Conservation (phyloP, 2,797 vertebrate genomes). For the Galaxias olidus region DNA sequence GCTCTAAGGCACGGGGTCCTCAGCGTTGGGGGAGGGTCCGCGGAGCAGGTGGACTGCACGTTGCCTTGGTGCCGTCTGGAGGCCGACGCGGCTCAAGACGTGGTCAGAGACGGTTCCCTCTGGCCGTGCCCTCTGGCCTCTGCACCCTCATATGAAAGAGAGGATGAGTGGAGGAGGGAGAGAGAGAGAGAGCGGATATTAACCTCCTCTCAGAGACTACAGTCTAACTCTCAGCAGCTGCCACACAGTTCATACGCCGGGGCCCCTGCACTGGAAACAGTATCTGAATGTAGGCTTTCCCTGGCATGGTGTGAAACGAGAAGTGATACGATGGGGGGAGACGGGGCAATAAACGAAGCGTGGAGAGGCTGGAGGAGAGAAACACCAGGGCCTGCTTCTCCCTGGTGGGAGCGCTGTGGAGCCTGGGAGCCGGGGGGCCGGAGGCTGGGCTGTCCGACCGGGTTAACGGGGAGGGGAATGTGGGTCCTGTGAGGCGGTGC, state of each 20-base stretch:
- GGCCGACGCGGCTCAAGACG: constrained; percentile 43
- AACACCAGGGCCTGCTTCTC: constrained; percentile 29
- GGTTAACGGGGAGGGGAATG: neutral
- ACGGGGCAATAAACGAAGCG: constrained; percentile 45
- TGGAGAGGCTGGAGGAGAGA: constrained; percentile 26
- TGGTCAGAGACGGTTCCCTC: constrained; percentile 42
- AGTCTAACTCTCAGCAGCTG: constrained; percentile 67
- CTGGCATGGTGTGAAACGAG: constrained; percentile 23
- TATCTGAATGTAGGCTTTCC: constrained; percentile 57
- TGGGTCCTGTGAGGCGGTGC: constrained; percentile 8
- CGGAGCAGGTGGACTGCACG: constrained; percentile 38
- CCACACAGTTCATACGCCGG: constrained; percentile 55
- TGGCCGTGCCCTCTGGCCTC: constrained; percentile 34
- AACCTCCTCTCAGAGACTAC: constrained; percentile 37
- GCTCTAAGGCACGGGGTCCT: no score
- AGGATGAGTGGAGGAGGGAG: constrained; percentile 38
- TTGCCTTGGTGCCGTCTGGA: constrained; percentile 54
- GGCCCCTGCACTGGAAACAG: constrained; percentile 52
- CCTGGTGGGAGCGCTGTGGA: constrained; percentile 28
- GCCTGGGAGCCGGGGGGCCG: constrained; percentile 8
- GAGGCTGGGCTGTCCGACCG: constrained; percentile 2
- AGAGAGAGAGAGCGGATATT: constrained; percentile 45
- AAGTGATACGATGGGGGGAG: constrained; percentile 39
- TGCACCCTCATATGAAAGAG: constrained; percentile 35
- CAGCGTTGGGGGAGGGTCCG: constrained; percentile 16